Conservation (phyloP, 2,888 invertebrate species). For the Sesamia inferens region DNA sequence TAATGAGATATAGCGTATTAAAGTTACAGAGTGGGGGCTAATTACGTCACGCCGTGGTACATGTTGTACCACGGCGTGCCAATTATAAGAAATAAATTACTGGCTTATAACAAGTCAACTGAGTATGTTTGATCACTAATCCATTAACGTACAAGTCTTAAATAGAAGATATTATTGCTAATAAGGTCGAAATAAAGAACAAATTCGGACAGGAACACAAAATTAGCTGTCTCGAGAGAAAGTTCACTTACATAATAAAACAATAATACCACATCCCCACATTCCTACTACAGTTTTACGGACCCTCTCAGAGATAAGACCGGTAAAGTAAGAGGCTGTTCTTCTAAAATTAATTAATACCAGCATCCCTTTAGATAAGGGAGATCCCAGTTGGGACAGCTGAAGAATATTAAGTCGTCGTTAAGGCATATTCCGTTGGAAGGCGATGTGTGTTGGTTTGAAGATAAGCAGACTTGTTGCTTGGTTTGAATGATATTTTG, state of each 20-base stretch:
- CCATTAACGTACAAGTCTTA: not conserved
- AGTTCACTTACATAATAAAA: conserved; percentile 13
- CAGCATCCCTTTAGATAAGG: conserved; percentile 50
- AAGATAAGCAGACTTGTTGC: conserved; percentile 40
- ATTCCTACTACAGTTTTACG: conserved; percentile 35
- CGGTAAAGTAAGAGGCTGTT: conserved; percentile 44
- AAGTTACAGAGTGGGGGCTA: no score
- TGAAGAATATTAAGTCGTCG: conserved; percentile 57
- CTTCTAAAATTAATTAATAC: conserved; percentile 59
- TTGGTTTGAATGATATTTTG: not conserved
- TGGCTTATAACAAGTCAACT: no score
- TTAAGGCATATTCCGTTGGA: conserved; percentile 16
- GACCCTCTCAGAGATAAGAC: conserved; percentile 39
- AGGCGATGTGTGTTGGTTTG: conserved; percentile 29
- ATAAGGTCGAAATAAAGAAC: not conserved
- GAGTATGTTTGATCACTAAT: not conserved
- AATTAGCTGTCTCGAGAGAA: not conserved
- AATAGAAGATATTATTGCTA: not conserved
- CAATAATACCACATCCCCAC: not conserved
- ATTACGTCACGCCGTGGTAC: no score
- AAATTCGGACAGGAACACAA: not conserved
- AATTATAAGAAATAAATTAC: not conserved
- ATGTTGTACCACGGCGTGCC: no score
- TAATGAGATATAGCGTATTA: no score
- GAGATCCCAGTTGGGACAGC: conserved; percentile 30